Evolutionary conservation across 2,797 vertebrate genomes (phyloP).

Genomic region (Arnoldichthys spilopterus): DNA sequence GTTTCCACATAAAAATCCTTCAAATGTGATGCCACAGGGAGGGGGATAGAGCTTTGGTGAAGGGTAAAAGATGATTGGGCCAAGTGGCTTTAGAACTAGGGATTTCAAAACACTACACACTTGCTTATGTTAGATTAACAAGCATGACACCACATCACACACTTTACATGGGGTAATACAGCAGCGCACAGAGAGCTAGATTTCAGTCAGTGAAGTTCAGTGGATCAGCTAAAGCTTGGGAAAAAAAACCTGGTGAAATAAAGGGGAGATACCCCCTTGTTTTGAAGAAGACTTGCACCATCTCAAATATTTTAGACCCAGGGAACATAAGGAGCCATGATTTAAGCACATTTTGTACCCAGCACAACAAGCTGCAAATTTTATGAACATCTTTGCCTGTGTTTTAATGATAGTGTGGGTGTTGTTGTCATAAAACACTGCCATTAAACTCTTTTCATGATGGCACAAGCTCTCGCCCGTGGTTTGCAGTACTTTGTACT

Average conservation of each 20-base stretch:
- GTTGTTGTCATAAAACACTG: constrained; percentile 53
- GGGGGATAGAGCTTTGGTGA: constrained; percentile 32
- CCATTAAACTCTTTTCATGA: constrained; percentile 49
- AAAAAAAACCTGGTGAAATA: constrained; percentile 25
- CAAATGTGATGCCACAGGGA: constrained; percentile 42
- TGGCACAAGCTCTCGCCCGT: constrained; percentile 36
- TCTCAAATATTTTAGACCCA: neutral
- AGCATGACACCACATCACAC: constrained; percentile 48
- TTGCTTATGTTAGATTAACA: constrained; percentile 48
- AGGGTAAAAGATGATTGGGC: constrained; percentile 40
- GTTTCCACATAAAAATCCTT: constrained; percentile 60
- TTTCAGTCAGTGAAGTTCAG: constrained; percentile 28
- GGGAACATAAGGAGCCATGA: constrained; percentile 20
- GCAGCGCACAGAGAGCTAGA: neutral
- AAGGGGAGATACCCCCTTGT: neutral
- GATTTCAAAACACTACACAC: constrained; percentile 31
- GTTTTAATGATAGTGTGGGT: constrained; percentile 53
- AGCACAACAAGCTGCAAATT: constrained; percentile 60
- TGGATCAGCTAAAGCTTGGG: constrained; percentile 9
- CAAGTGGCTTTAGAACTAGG: constrained; percentile 21
- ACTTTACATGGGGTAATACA: constrained; percentile 9
- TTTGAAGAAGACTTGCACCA: neutral
- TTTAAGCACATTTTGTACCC: constrained; percentile 43
- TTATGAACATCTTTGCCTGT: constrained; percentile 54
- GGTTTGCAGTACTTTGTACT: constrained; percentile 32